These are phyloP conservation scores for Hirtodrosophila histrioides DNA, from an alignment of 2,888 invertebrate species.

Conservation along the genomic window DNA sequence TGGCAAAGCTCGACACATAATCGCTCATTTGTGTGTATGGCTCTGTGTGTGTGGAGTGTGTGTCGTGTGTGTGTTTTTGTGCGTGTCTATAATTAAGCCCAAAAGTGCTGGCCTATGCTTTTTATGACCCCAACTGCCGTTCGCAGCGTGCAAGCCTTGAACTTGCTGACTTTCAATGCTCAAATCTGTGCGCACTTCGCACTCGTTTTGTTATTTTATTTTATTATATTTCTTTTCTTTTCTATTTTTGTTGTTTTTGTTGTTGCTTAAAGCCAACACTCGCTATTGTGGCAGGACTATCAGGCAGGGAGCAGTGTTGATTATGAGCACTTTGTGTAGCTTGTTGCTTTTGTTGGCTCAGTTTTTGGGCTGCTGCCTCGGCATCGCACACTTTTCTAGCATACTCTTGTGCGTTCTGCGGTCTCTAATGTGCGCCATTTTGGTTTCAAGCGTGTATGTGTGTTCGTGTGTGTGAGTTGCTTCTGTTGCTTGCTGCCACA, in stretches of 20 bases:
- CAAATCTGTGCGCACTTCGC: slow-evolving; percentile 45
- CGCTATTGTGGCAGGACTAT: slow-evolving; percentile 17
- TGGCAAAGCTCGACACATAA: slow-evolving; percentile 52
- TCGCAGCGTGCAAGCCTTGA: slow-evolving; percentile 48
- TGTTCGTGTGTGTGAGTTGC: slow-evolving; percentile 11
- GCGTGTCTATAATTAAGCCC: slow-evolving; percentile 76
- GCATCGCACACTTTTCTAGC: slow-evolving; percentile 52
- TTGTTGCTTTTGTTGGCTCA: slow-evolving; percentile 36
- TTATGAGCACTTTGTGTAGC: slow-evolving; percentile 56
- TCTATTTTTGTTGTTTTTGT: slow-evolving; percentile 23
- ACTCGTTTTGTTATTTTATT: slow-evolving; percentile 46
- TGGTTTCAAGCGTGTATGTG: slow-evolving; percentile 59
- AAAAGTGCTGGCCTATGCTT: slow-evolving; percentile 74
- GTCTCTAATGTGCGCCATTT: slow-evolving; percentile 79
- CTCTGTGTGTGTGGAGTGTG: slow-evolving; percentile 32
- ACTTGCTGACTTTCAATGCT: slow-evolving; percentile 66
- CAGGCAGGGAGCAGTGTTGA: slow-evolving; percentile 48
- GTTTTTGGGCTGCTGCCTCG: slow-evolving; percentile 16
- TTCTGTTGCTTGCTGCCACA: slow-evolving; percentile 35
- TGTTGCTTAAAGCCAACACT: slow-evolving; percentile 19
- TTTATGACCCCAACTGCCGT: slow-evolving; percentile 51
- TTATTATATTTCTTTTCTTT: slow-evolving; percentile 44
- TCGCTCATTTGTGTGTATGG: slow-evolving; percentile 52
- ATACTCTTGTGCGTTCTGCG: slow-evolving; percentile 57
- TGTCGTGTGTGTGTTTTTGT: slow-evolving; percentile 34